These are phyloP conservation scores for Dicaeum eximium DNA, from an alignment of 2,113 vertebrate genomes.

Conservation along the genomic window DNA sequence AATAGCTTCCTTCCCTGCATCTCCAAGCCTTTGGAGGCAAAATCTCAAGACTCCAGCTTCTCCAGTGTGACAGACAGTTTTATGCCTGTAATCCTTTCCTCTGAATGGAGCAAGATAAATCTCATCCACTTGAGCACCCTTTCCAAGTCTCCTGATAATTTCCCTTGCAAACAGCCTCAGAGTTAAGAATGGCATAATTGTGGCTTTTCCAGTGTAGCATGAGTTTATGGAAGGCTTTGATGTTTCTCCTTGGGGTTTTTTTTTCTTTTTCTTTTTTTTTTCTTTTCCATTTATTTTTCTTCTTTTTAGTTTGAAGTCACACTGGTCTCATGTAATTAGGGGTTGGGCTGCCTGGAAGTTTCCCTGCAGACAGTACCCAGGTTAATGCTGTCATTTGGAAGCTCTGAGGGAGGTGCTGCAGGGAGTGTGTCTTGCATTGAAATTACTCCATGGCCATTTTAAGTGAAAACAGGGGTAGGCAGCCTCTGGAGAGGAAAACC, in stretches of 20 bases:
- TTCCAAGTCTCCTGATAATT: neutral
- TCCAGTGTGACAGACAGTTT: neutral
- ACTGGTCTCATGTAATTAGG: neutral
- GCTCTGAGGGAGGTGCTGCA: neutral
- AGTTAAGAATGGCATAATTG: neutral
- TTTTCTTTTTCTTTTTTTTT: accelerated
- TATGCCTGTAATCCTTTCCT: conserved; percentile 11
- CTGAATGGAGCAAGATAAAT: neutral
- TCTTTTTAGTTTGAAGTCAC: neutral
- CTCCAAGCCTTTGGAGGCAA: neutral
- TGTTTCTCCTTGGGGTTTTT: neutral
- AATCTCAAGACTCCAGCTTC: neutral
- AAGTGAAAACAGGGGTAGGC: neutral
- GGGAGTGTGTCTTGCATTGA: neutral
- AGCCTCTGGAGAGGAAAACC: neutral
- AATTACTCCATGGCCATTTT: neutral
- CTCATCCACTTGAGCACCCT: neutral
- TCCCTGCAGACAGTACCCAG: neutral
- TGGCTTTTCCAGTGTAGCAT: neutral
- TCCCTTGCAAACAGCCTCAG: neutral
- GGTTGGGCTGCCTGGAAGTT: neutral
- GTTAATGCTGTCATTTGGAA: neutral
- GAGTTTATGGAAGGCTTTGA: neutral
- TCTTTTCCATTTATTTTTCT: accelerated
- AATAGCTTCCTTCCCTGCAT: neutral